phyloP scores from a whole-genome alignment of 2,113 vertebrate species.

The Pluvialis apricaria region DNA sequence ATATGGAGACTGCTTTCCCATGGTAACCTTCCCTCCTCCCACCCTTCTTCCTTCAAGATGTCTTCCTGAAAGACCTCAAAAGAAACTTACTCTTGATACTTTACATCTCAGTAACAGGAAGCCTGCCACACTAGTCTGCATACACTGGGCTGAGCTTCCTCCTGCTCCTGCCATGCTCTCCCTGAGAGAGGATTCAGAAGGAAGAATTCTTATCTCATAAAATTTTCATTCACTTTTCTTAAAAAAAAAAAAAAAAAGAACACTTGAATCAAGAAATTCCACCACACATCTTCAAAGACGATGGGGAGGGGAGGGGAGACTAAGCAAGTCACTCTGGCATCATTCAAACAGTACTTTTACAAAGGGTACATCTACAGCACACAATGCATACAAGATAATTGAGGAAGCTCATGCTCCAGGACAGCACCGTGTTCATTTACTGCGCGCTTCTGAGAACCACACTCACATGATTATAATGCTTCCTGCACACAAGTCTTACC shows the following conservation, averaged over 20 bases:
- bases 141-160: background rate
- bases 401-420: background rate
- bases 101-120: background rate
- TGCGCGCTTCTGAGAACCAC: background rate
- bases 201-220: background rate
- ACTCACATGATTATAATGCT: background rate
- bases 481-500: background rate
- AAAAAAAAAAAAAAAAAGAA: background rate
- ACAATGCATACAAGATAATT: background rate
- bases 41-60: background rate
- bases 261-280: background rate
- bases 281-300: background rate
- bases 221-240: background rate
- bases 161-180: background rate
- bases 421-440: background rate
- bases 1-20: background rate
- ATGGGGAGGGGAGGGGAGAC: rapidly evolving
- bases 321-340: background rate
- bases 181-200: background rate
- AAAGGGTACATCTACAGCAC: background rate
- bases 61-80: background rate
- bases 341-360: background rate
- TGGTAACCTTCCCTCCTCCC: background rate
- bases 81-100: background rate
- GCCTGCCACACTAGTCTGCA: background rate